Percentiles rank a stretch among this genome's conserved stretches.
Conservation (phyloP, 1,140 invertebrate species). For the Magallana angulata region DNA sequence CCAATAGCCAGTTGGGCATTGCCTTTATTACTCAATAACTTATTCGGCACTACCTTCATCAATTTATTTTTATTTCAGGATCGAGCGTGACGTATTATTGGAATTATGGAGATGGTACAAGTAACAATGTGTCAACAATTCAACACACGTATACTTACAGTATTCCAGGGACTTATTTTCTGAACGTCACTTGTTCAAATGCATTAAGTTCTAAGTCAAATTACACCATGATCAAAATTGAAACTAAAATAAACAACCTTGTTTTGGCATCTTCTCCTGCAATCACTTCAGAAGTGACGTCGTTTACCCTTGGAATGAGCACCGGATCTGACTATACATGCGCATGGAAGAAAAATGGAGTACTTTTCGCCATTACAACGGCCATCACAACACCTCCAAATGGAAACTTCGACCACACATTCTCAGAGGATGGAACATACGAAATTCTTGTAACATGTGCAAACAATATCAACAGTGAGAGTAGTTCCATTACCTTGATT, state of each 20-base stretch:
- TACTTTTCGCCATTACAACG: conserved; percentile 25
- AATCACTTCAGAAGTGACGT: conserved; percentile 25
- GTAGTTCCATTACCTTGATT: not conserved
- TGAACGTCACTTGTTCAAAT: conserved; percentile 64
- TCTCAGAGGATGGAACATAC: conserved; percentile 52
- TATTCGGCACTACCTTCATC: too few relatives aligned
- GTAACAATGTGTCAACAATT: conserved; percentile 40
- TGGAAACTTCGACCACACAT: conserved; percentile 45
- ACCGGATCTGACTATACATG: conserved; percentile 67
- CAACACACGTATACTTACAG: conserved; percentile 43
- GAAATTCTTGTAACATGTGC: conserved; percentile 55
- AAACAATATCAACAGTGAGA: conserved; percentile 59
- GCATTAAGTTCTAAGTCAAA: conserved; percentile 65
- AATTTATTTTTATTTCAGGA: conserved; percentile 46
- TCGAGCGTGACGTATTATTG: conserved; percentile 64
- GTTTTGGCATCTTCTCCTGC: conserved; percentile 13
- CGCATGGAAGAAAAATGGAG: conserved; percentile 60
- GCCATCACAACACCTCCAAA: conserved; percentile 37
- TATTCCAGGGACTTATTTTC: conserved; percentile 49
- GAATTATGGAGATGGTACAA: conserved; percentile 55
- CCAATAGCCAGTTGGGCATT: too few relatives aligned
- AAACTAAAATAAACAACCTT: conserved; percentile 59
- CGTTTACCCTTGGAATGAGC: conserved; percentile 55
- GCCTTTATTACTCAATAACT: too few relatives aligned
- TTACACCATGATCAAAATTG: conserved; percentile 54